These are phyloP conservation scores for Leptura quadrifasciata DNA, from an alignment of 2,888 invertebrate species.

Conservation along the genomic window DNA sequence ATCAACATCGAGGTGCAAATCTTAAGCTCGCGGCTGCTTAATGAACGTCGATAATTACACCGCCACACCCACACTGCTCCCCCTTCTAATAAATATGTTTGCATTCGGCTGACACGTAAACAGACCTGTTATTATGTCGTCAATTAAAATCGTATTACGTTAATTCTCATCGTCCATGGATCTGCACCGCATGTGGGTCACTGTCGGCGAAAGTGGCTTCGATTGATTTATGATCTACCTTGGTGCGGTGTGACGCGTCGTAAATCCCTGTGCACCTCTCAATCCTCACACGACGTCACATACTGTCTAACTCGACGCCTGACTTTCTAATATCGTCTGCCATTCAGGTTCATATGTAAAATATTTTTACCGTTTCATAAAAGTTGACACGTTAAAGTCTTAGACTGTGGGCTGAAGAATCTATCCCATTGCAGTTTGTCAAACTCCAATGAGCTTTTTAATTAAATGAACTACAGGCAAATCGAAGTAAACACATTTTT, in stretches of 20 bases:
- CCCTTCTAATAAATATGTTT: constrained; percentile 67
- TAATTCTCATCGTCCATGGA: constrained; percentile 57
- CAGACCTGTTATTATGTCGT: constrained; percentile 70
- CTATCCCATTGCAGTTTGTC: background rate
- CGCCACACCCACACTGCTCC: constrained; percentile 64
- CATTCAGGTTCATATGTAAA: constrained; percentile 1
- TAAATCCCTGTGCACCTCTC: constrained; percentile 43
- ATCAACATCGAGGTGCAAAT: constrained; percentile 43
- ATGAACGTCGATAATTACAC: constrained; percentile 66
- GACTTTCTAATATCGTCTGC: constrained; percentile 9
- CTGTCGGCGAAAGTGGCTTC: constrained; percentile 61
- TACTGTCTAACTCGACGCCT: constrained; percentile 11
- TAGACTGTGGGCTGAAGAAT: background rate
- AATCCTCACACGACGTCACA: constrained; percentile 31
- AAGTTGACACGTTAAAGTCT: background rate
- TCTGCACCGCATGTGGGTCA: constrained; percentile 61
- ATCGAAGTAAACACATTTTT: no score
- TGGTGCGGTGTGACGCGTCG: constrained; percentile 42
- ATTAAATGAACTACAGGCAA: background rate
- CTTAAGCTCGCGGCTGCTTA: constrained; percentile 50
- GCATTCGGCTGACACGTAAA: constrained; percentile 66
- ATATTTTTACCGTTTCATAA: background rate
- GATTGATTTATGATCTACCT: constrained; percentile 62
- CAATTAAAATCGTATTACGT: constrained; percentile 70
- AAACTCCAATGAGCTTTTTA: background rate